Conservation (phyloP, 2,888 invertebrate genomes). For the Oxytorus armatus region DNA sequence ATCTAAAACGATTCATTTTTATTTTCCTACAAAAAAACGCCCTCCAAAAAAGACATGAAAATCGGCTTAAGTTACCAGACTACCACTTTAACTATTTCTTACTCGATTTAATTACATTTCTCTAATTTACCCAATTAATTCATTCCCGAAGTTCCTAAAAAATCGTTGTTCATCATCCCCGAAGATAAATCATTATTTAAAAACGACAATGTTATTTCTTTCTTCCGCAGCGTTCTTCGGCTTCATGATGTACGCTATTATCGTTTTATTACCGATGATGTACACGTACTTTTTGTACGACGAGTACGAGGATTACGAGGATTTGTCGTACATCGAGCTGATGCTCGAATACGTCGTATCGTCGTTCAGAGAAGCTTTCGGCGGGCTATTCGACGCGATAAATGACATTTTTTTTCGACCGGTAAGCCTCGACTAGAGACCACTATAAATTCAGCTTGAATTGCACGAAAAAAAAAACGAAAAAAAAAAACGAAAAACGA, state of each 20-base stretch:
- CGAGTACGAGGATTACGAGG: conserved; percentile 75
- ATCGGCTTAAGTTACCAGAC: no score
- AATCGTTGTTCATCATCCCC: no score
- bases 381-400: conserved; percentile 73
- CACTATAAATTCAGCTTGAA: not conserved
- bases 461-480: not conserved
- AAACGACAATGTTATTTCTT: no score
- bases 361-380: conserved; percentile 79
- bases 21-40: no score
- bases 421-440: conserved; percentile 74
- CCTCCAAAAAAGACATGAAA: no score
- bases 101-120: no score
- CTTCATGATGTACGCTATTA: conserved; percentile 75
- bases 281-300: conserved; percentile 78
- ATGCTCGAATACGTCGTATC: conserved; percentile 75
- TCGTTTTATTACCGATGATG: conserved; percentile 77
- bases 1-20: no score
- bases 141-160: no score
- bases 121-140: no score
- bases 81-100: no score
- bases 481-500: conserved; percentile 25
- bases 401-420: conserved; percentile 75
- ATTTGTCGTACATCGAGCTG: conserved; percentile 76
- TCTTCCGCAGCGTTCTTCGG: conserved; percentile 78
- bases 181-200: no score